Evolutionary conservation across 2,113 vertebrate genomes (phyloP).

Genomic region (Vimba vimba): DNA sequence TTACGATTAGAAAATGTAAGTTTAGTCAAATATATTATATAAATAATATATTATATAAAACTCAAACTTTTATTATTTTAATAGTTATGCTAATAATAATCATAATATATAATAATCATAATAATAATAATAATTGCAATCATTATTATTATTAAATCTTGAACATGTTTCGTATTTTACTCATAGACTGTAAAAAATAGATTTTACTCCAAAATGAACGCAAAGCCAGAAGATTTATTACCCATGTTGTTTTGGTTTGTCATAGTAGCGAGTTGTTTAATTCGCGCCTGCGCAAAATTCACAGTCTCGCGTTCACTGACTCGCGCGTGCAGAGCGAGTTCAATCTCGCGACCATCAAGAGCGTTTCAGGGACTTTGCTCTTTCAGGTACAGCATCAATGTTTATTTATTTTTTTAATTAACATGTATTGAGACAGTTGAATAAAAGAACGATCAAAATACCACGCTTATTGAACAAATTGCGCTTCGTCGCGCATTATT

Average conservation of each 20-base stretch:
- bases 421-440: background rate
- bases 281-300: slow-evolving; percentile 14
- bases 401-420: background rate
- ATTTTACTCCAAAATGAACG: background rate
- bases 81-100: too few relatives aligned
- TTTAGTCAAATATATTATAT: background rate
- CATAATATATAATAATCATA: too few relatives aligned
- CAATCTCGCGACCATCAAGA: slow-evolving; percentile 19
- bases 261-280: background rate
- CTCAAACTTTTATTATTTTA: too few relatives aligned
- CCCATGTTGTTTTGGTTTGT: slow-evolving; percentile 29
- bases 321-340: slow-evolving; percentile 13
- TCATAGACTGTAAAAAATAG: too few relatives aligned
- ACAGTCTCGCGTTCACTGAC: background rate
- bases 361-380: slow-evolving; percentile 1
- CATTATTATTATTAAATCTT: background rate
- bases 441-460: background rate
- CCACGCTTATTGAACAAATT: background rate
- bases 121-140: too few relatives aligned
- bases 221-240: background rate
- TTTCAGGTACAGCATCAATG: slow-evolving; percentile 4
- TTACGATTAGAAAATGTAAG: background rate
- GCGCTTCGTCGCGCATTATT: background rate
- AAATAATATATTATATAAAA: background rate
- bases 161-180: background rate